phyloP scores from a whole-genome alignment of 2,888 invertebrate species.

The Trisateles emortualis region DNA sequence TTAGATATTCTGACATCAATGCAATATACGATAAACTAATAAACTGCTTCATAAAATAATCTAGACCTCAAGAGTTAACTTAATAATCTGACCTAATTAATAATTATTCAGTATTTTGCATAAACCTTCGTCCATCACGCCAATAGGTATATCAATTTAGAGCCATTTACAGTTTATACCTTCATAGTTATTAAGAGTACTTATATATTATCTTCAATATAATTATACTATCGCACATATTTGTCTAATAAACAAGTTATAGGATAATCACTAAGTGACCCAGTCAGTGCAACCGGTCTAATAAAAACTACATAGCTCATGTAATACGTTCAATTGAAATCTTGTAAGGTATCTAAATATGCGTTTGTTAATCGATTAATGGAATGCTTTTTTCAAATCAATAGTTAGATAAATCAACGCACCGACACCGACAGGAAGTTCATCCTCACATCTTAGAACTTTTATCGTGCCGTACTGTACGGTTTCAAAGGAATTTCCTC shows the following conservation, averaged over 20 bases:
- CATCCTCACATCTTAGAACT: no score
- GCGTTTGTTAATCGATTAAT: no score
- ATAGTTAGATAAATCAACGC: no score
- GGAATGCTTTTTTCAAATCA: no score
- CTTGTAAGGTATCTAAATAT: background rate
- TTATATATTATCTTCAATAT: conserved; percentile 14
- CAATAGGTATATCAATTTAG: no score
- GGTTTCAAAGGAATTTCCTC: no score
- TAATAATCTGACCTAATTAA: background rate
- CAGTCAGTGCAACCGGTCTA: conserved; percentile 31
- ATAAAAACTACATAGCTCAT: conserved; percentile 34
- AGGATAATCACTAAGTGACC: conserved; percentile 37
- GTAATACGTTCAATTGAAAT: conserved; percentile 27
- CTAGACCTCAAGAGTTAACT: no score
- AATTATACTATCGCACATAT: conserved; percentile 38
- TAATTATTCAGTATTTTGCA: background rate
- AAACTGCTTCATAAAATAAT: no score
- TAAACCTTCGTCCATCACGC: background rate
- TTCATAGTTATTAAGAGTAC: conserved; percentile 4
- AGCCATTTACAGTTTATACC: background rate
- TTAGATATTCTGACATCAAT: no score
- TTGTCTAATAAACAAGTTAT: conserved; percentile 33
- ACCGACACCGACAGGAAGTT: no score
- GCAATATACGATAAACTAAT: no score
- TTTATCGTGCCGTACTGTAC: no score